A percentile compares a stretch with the other conserved stretches of the same genome.
These are phyloP conservation scores for Drosophila ananassae DNA, from an alignment of 1,140 invertebrate genomes.

Conservation along the genomic window DNA sequence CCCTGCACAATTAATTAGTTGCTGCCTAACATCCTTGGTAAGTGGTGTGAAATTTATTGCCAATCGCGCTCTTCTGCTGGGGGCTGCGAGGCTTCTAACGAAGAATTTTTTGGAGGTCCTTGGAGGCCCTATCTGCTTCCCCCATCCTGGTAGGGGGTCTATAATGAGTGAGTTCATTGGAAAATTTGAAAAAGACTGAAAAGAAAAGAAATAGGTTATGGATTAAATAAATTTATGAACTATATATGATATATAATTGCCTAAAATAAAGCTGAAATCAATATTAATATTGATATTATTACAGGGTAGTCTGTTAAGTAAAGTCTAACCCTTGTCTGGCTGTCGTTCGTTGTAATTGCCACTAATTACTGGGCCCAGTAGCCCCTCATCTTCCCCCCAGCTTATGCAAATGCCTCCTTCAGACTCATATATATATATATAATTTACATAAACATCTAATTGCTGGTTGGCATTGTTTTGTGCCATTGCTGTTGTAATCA, in stretches of 20 bases:
- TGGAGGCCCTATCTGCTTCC: too few relatives aligned
- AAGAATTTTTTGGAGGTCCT: neutral
- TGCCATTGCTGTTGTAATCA: slow-evolving; percentile 59
- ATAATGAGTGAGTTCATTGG: too few relatives aligned
- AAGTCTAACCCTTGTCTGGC: slow-evolving; percentile 9
- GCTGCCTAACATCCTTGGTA: slow-evolving; percentile 57
- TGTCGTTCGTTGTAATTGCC: slow-evolving; percentile 63
- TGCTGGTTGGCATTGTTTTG: slow-evolving; percentile 64
- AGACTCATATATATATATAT: slow-evolving; percentile 31
- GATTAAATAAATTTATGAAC: too few relatives aligned
- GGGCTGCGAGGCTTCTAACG: neutral
- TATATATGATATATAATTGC: too few relatives aligned
- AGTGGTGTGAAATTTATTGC: slow-evolving; percentile 76
- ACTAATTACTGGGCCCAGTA: slow-evolving; percentile 67
- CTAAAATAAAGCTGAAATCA: too few relatives aligned
- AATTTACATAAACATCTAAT: slow-evolving; percentile 82
- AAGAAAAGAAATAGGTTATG: too few relatives aligned
- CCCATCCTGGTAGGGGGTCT: too few relatives aligned
- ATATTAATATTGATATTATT: too few relatives aligned
- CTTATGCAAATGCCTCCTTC: slow-evolving; percentile 67
- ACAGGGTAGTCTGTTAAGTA: slow-evolving; percentile 1
- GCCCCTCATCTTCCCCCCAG: slow-evolving; percentile 18
- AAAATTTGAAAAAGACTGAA: too few relatives aligned
- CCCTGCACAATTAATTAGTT: slow-evolving; percentile 81
- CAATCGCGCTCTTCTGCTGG: slow-evolving; percentile 66